Evolutionary conservation across 2,888 invertebrate species (phyloP), one percentile per base, ranked within the genome.

Genomic region (Scaptomyza cyrtandrae): DNA sequence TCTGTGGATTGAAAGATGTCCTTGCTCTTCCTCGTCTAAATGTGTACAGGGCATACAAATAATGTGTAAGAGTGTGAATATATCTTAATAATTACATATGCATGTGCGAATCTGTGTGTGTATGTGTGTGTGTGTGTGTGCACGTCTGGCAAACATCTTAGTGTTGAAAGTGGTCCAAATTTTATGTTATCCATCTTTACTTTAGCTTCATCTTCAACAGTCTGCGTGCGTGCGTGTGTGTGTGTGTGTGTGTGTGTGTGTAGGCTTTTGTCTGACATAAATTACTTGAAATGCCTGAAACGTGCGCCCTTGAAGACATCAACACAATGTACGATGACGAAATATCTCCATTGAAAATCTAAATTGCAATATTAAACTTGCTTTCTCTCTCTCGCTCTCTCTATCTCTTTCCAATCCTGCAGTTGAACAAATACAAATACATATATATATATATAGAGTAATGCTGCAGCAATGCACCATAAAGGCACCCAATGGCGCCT

Each of bases 401-500:
- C 44, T 31, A 2, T 24, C 24, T 6, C 6, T 16, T 9, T 14
- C 14, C 16, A 1, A 1, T 39, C 16, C 9, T 41, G n/a, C 64
- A 86, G 80, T 55, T 62, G n/a, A 29, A 43, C 44, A n/a, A 54
- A 5, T 44, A 63, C 3, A 29, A 4, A 14, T 0, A n/a, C 7
- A 31, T 2, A 63, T 14, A 31, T 4, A 16, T 0, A 14, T 13
- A 35, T 1, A 50, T 1, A 33, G 33, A 33, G 35, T 43, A 58
- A 91, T 92, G 92, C 76, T 91, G 44, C 91, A 91, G 71, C 80
- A 90, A 52, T 92, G 90, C 79, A 91, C 89, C 73, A 89, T 92
- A 49, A 86, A 86, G 52, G 90, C 89, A 35, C 86, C 94, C 60
- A 93, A 94, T 1, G 94, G 94, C 66, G 94, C 94, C 5, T 93